Conservation (phyloP, 1,140 invertebrate genomes). For the Macrocentrus cingulum region DNA sequence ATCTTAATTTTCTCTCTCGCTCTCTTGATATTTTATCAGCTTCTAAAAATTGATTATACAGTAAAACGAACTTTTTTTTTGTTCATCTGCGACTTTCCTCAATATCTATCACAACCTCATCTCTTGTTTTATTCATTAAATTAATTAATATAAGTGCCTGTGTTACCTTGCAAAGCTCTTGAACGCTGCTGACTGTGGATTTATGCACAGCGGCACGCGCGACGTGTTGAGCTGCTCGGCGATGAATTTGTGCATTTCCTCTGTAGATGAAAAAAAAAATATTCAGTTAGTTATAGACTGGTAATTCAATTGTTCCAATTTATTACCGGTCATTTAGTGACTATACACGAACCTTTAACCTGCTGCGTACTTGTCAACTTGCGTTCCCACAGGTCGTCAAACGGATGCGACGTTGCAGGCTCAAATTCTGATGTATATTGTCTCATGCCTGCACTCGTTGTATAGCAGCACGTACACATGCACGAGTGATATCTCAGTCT, state of each 20-base stretch:
- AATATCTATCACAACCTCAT: conserved; percentile 1
- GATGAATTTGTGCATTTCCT: conserved; percentile 98
- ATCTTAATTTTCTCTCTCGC: background rate
- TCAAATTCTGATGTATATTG: conserved; percentile 94
- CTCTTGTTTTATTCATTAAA: conserved; percentile 2
- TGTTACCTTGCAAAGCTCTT: conserved; percentile 98
- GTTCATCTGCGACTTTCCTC: too few relatives aligned
- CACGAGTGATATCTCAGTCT: conserved; percentile 97
- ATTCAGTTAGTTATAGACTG: background rate
- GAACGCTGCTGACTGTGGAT: conserved; percentile 98
- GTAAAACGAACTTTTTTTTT: background rate
- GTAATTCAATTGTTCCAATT: too few relatives aligned
- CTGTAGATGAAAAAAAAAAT: conserved; percentile 63
- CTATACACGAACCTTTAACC: conserved; percentile 80
- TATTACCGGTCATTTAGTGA: too few relatives aligned
- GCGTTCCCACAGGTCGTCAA: conserved; percentile 93
- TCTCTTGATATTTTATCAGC: background rate
- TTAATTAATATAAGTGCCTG: background rate
- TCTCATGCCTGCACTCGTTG: conserved; percentile 70
- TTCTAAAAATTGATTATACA: background rate
- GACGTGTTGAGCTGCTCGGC: conserved; percentile 91
- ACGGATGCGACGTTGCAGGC: conserved; percentile 82
- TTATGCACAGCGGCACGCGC: conserved; percentile 96
- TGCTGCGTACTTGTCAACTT: conserved; percentile 89
- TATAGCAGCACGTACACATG: conserved; percentile 98